These are phyloP conservation scores for Agrotis ipsilon DNA, from an alignment of 2,888 invertebrate species.

Conservation along the genomic window DNA sequence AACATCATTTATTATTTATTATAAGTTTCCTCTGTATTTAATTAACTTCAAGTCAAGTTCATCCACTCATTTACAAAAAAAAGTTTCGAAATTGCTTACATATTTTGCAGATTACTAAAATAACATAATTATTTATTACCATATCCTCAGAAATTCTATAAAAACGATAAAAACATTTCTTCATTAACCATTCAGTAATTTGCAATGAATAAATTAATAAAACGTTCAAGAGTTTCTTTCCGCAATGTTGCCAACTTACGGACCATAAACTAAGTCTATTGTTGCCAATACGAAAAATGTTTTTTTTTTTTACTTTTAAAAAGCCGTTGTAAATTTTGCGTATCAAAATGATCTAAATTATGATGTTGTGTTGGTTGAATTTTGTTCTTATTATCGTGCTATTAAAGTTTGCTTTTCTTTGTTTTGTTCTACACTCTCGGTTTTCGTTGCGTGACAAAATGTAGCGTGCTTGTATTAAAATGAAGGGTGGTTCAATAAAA, in stretches of 20 bases:
- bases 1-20: no score
- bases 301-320: slow-evolving; percentile 47
- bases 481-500: slow-evolving; percentile 53
- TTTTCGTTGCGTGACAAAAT: slow-evolving; percentile 61
- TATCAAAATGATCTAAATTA: slow-evolving; percentile 36
- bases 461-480: slow-evolving; percentile 60
- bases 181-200: slow-evolving; percentile 21
- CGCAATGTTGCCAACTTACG: slow-evolving; percentile 50
- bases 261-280: slow-evolving; percentile 40
- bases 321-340: slow-evolving; percentile 32
- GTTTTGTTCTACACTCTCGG: slow-evolving; percentile 48
- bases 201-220: slow-evolving; percentile 35
- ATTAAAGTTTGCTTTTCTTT: slow-evolving; percentile 37
- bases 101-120: no score
- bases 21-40: no score
- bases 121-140: neutral
- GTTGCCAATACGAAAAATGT: slow-evolving; percentile 44
- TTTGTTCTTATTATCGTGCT: neutral
- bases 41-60: no score
- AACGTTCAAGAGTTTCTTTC: slow-evolving; percentile 55
- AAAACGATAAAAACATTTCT: slow-evolving; percentile 25
- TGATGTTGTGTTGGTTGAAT: neutral
- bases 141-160: neutral
- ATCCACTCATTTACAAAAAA: no score
- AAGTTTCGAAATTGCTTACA: no score